phyloP scores from a whole-genome alignment of 2,113 vertebrate species.

The Muscicapa adusta region DNA sequence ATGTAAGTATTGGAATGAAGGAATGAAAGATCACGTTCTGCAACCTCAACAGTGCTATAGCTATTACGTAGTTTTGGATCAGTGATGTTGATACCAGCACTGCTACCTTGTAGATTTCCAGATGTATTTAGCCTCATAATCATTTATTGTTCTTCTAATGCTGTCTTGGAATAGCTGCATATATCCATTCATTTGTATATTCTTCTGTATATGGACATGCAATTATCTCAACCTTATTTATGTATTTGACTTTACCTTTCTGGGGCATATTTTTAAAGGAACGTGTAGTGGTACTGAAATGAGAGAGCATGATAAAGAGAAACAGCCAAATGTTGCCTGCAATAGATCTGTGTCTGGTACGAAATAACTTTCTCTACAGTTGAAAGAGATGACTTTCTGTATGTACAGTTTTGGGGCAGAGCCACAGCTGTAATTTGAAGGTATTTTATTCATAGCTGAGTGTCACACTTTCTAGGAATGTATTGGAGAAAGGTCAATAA shows the following conservation, averaged over 20 bases:
- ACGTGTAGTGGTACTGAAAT: background rate
- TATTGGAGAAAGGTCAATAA: background rate
- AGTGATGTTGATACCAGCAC: background rate
- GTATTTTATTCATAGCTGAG: background rate
- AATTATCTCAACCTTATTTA: background rate
- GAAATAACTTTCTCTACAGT: background rate
- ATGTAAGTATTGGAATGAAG: background rate
- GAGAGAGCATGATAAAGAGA: background rate
- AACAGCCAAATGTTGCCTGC: background rate
- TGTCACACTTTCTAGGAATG: background rate
- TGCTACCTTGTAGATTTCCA: background rate
- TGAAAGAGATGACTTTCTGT: background rate
- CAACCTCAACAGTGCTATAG: background rate
- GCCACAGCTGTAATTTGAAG: background rate
- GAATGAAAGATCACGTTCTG: background rate
- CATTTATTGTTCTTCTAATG: background rate
- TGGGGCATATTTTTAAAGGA: background rate
- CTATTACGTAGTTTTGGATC: background rate
- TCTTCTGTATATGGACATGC: background rate
- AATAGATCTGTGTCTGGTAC: background rate
- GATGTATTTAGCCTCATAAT: background rate
- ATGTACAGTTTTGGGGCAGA: background rate
- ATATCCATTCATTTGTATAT: background rate
- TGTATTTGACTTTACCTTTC: background rate
- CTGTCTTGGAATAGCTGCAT: background rate